These are phyloP conservation scores for Pleuronectes platessa DNA, from an alignment of 2,113 vertebrate species.

Conservation along the genomic window DNA sequence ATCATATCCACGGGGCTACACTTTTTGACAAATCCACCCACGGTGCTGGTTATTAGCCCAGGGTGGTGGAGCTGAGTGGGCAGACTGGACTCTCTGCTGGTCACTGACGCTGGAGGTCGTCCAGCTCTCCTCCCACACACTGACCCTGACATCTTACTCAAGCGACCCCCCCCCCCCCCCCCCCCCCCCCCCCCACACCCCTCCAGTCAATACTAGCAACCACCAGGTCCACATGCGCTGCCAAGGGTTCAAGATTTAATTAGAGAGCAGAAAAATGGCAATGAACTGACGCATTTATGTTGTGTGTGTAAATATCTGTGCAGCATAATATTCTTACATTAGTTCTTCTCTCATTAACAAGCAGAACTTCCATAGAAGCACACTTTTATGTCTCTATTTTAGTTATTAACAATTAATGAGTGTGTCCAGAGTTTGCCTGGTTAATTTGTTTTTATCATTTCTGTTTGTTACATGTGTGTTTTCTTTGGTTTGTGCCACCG, in stretches of 20 bases:
- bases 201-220: constrained; percentile 43
- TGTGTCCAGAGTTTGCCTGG: background rate
- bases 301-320: background rate
- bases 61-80: constrained; percentile 60
- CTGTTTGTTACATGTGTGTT: constrained; percentile 55
- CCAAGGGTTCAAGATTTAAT: constrained; percentile 53
- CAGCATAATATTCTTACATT: constrained; percentile 1
- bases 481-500: constrained; percentile 58
- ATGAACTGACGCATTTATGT: constrained; percentile 20
- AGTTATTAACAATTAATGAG: background rate
- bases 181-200: background rate
- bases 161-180: no score
- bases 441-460: constrained; percentile 55
- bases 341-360: constrained; percentile 4
- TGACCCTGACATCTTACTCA: constrained; percentile 61
- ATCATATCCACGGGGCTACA: constrained; percentile 41
- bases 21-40: constrained; percentile 68
- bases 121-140: constrained; percentile 68
- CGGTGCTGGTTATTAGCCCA: constrained; percentile 60
- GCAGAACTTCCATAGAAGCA: constrained; percentile 2
- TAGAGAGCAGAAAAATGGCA: constrained; percentile 42
- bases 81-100: constrained; percentile 56
- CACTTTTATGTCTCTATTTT: background rate
- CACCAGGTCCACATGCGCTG: constrained; percentile 36
- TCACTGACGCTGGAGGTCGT: constrained; percentile 59